Evolutionary conservation across 1,140 invertebrate species (phyloP), one percentile per base, ranked within the genome.

Genomic region (Saccostrea echinata): DNA sequence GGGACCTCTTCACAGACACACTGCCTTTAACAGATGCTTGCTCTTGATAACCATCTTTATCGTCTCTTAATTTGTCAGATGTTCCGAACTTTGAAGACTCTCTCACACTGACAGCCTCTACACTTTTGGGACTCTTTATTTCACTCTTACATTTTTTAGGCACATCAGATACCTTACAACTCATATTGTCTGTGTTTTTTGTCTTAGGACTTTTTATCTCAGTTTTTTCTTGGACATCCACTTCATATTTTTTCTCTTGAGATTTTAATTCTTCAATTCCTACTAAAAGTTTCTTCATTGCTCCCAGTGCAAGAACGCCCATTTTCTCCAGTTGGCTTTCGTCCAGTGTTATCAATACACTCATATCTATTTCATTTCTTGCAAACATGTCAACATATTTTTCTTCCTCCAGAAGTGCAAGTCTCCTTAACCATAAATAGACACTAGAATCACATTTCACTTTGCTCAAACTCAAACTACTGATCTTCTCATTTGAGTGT

Each of bases 281-380:
- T 64, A 90, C 84, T 13, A 94, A 83, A 84, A 94, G 91, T 88
- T 93, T 94, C 81, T 93, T 93, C 51, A 93, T 88, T 53, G 92
- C 90, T 21, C 93, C 93, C 57, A 93, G 84, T 33, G 91, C 91
- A 81, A 88, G 88, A n/a, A 94, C 90, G 12, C 93, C 93, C 91
- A 94, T 94, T 18, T 92, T 89, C 35, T 91, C 89, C 3, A 94
- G 88, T 11, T 91, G 87, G 21, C 89, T 85, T 43, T 90, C 89
- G 84, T 91, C 90, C 51, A 94, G 85, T 35, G 92, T 88, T 55
- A 88, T 71, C 13, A 94, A 43, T 35, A 90, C 91, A 24, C 84
- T 84, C 90, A 94, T 91, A 61, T 94, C 93, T 24, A 94, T 89
- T 86, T 93, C 91, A 89, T 94, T 91, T 53, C 92, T 89, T 80